These are phyloP conservation scores for Podarcis muralis DNA, from an alignment of 2,113 vertebrate genomes.

Conservation along the genomic window DNA sequence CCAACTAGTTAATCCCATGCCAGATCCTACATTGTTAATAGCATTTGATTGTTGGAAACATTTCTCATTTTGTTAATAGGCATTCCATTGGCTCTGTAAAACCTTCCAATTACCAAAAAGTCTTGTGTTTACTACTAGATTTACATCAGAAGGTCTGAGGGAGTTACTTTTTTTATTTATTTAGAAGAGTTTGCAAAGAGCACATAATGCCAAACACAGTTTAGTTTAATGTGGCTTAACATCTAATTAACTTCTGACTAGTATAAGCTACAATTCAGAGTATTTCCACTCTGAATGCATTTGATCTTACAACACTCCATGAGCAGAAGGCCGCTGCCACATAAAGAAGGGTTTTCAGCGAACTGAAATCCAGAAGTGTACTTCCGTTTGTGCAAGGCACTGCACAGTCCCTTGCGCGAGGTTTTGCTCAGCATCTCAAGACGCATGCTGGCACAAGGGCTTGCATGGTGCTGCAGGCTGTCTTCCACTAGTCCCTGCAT, in stretches of 20 bases:
- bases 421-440: not conserved
- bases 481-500: not conserved
- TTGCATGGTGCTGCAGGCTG: not conserved
- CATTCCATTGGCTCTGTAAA: not conserved
- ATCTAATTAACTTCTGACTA: not conserved
- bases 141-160: not conserved
- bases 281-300: not conserved
- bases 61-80: not conserved
- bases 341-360: not conserved
- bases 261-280: not conserved
- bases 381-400: not conserved
- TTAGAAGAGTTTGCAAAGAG: not conserved
- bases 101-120: not conserved
- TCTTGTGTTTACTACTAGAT: not conserved
- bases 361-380: not conserved
- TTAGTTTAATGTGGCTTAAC: not conserved
- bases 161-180: not conserved
- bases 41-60: not conserved
- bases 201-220: not conserved
- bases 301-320: not conserved
- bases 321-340: not conserved
- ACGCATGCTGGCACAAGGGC: not conserved
- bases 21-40: not conserved
- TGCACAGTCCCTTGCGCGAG: no score
- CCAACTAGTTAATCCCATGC: not conserved